Evolutionary conservation across 2,797 vertebrate species (phyloP).

Genomic region (Chiropotes sagulatus): DNA sequence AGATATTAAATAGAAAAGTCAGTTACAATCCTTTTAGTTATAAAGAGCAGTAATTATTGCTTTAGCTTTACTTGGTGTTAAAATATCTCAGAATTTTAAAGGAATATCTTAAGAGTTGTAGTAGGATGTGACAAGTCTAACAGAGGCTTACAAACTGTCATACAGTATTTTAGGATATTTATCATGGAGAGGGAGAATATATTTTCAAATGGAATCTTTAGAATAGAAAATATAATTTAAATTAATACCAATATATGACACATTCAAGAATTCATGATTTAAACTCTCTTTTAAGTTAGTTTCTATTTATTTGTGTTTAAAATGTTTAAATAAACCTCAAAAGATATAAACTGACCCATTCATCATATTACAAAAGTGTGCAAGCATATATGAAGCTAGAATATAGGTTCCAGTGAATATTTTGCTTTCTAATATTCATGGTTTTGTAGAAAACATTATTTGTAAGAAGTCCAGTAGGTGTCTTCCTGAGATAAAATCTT

Average conservation of each 20-base stretch:
- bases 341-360: not conserved
- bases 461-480: not conserved
- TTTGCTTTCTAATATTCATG: constrained; percentile 2
- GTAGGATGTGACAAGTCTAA: not conserved
- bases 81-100: not conserved
- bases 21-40: not conserved
- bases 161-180: not conserved
- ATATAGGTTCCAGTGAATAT: not conserved
- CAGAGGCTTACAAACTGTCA: not conserved
- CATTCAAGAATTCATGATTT: not conserved
- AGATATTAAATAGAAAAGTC: not conserved
- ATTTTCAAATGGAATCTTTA: not conserved
- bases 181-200: not conserved
- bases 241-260: not conserved
- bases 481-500: not conserved
- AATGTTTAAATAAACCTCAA: not conserved
- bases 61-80: constrained; percentile 17
- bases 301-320: not conserved
- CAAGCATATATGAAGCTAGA: not conserved
- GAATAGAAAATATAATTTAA: not conserved
- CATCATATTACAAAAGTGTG: not conserved
- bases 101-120: not conserved
- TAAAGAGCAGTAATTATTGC: not conserved
- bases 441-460: not conserved
- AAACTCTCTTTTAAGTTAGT: not conserved